phyloP scores from a whole-genome alignment of 1,140 invertebrate genomes.

The Hirudo medicinalis region DNA sequence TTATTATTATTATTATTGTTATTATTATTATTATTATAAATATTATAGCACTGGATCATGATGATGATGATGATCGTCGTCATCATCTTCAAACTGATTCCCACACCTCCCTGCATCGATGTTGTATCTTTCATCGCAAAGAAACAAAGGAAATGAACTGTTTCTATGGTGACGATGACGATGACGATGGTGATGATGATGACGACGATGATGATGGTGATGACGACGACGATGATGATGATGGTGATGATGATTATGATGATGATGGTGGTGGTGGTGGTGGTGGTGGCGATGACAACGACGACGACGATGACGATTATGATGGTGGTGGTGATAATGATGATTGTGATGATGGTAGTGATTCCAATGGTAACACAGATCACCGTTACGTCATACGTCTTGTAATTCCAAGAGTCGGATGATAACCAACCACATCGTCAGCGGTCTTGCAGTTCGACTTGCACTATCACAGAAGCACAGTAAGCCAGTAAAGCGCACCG shows the following conservation, averaged over 20 bases:
- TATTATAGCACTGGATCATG: no score
- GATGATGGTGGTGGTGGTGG: no score
- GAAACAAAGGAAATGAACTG: not conserved
- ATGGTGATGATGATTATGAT: not conserved
- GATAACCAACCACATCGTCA: no score
- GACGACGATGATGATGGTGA: not conserved
- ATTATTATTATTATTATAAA: not conserved
- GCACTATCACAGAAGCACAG: no score
- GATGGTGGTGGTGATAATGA: no score
- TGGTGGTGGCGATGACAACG: not conserved
- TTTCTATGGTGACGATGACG: not conserved
- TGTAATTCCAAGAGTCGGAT: no score
- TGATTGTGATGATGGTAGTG: not conserved
- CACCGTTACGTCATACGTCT: no score
- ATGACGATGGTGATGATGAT: not conserved
- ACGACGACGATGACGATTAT: not conserved
- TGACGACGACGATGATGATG: constrained; percentile 9
- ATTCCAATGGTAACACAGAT: not conserved
- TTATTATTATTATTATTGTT: not conserved
- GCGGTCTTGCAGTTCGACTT: no score
- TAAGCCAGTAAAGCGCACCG: no score
- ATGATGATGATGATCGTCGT: not conserved
- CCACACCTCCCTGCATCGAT: no score
- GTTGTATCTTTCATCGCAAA: no score
- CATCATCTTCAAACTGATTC: not conserved